These are phyloP conservation scores for Neolamprologus modestus DNA, from an alignment of 2,113 vertebrate genomes.

Conservation along the genomic window DNA sequence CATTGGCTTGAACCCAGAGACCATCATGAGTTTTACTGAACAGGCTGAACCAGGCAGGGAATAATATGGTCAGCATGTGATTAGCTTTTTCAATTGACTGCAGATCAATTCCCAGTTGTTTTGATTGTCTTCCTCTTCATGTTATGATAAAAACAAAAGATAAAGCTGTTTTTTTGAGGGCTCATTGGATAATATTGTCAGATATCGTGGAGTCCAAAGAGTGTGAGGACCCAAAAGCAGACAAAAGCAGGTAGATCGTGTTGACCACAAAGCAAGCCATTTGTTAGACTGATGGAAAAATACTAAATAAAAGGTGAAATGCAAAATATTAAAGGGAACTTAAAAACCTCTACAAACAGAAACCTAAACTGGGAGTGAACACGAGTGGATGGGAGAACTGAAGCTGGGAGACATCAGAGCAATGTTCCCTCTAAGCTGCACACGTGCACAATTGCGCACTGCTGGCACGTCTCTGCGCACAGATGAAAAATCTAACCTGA, in stretches of 20 bases:
- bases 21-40: not conserved
- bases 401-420: not conserved
- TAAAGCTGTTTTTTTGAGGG: not conserved
- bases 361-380: not conserved
- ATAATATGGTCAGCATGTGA: not conserved
- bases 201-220: not conserved
- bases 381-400: rapidly evolving
- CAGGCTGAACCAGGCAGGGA: not conserved
- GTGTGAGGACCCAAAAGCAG: not conserved
- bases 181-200: not conserved
- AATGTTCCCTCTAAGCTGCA: not conserved
- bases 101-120: not conserved
- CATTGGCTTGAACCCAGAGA: not conserved
- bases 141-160: not conserved
- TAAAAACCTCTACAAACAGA: not conserved
- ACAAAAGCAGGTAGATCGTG: not conserved
- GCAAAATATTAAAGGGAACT: not conserved
- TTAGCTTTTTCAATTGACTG: not conserved
- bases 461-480: not conserved
- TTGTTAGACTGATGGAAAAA: not conserved
- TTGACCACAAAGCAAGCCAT: not conserved
- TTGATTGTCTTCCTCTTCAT: not conserved
- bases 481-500: rapidly evolving
- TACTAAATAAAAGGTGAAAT: not conserved
- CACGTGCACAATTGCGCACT: too few species aligned